Evolutionary conservation across 2,113 vertebrate genomes (phyloP).

Genomic region (Coturnix japonica): DNA sequence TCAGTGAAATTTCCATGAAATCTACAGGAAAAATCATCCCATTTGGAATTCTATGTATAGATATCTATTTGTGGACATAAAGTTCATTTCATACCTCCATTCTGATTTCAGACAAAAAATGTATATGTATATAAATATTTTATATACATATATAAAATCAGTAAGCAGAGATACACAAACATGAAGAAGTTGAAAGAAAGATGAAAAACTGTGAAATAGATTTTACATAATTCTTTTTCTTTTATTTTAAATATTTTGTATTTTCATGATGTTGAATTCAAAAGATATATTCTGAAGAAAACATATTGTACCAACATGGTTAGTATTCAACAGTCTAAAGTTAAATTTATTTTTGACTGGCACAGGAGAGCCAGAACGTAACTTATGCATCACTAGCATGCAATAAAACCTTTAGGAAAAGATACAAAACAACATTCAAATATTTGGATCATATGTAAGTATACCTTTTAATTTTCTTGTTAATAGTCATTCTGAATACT

Average conservation of each 20-base stretch:
- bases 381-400: background rate
- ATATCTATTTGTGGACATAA: rapidly evolving
- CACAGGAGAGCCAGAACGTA: background rate
- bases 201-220: background rate
- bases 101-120: background rate
- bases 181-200: background rate
- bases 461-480: background rate
- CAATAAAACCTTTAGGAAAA: background rate
- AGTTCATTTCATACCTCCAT: background rate
- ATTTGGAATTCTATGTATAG: background rate
- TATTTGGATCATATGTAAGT: background rate
- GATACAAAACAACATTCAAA: background rate
- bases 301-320: rapidly evolving
- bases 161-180: background rate
- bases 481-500: background rate
- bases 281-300: background rate
- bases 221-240: background rate
- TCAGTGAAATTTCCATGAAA: background rate
- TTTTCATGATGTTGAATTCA: background rate
- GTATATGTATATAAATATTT: no score
- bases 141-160: background rate
- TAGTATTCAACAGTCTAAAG: background rate
- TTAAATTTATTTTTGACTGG: background rate
- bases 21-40: background rate
- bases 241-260: background rate